Evolutionary conservation across 1,140 invertebrate genomes (phyloP).

Genomic region (Brachionus paranguensis): DNA sequence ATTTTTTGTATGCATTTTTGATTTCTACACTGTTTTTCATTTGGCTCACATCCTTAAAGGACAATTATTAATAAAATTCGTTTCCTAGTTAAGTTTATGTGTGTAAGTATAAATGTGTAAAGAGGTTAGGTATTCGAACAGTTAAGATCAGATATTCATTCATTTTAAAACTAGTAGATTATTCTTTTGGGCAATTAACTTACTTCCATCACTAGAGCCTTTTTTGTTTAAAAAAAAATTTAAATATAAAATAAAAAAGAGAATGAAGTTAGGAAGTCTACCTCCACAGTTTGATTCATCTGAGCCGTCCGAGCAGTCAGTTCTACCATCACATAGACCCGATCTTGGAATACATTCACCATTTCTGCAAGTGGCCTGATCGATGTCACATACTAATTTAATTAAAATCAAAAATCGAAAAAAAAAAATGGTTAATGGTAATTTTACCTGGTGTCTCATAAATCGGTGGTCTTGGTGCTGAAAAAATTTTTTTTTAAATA

Average conservation of each 20-base stretch:
- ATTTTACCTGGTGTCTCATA: constrained; percentile 10
- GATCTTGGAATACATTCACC: constrained; percentile 37
- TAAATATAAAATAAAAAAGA: background rate
- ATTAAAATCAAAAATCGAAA: background rate
- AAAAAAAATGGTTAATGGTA: background rate
- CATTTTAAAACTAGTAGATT: background rate
- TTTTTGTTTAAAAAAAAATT: background rate
- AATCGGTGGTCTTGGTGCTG: background rate
- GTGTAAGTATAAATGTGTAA: background rate
- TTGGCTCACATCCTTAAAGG: constrained; percentile 70
- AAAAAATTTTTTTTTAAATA: background rate
- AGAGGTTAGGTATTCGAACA: background rate
- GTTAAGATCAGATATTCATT: background rate
- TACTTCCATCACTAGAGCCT: background rate
- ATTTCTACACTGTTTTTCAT: constrained; percentile 83
- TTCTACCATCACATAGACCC: constrained; percentile 67
- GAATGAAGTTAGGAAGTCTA: background rate
- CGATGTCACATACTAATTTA: constrained; percentile 32
- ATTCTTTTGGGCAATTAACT: background rate
- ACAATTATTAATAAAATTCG: background rate
- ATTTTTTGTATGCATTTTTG: constrained; percentile 79
- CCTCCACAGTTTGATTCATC: constrained; percentile 77
- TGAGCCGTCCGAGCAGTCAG: constrained; percentile 77
- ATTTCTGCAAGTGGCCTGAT: constrained; percentile 39
- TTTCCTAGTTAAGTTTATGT: background rate